Conservation (phyloP, 2,797 vertebrate genomes). For the Pseudochirops corinnae region DNA sequence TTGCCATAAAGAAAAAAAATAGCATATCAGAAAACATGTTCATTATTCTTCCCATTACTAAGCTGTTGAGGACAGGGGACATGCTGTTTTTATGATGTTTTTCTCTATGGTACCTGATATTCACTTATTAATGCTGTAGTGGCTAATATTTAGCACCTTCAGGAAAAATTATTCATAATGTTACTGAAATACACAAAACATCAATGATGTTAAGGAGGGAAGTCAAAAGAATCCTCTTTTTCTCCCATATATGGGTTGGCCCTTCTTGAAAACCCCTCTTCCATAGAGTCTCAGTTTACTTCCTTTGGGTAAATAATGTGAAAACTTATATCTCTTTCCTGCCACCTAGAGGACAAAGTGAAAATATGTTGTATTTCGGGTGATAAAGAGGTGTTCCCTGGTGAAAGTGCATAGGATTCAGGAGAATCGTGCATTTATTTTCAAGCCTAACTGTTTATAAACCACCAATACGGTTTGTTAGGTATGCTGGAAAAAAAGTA, state of each 20-base stretch:
- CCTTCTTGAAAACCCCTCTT: not conserved
- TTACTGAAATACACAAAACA: not conserved
- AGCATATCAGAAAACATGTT: not conserved
- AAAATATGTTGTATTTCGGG: not conserved
- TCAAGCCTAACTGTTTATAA: not conserved
- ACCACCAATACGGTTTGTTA: not conserved
- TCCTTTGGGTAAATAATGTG: not conserved
- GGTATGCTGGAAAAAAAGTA: not conserved
- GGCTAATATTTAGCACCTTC: not conserved
- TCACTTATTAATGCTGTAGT: not conserved
- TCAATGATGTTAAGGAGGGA: not conserved
- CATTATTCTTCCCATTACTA: not conserved
- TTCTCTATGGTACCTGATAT: not conserved
- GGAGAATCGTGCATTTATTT: not conserved
- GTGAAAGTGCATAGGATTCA: not conserved
- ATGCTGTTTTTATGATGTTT: not conserved
- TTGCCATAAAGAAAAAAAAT: not conserved
- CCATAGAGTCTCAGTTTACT: slow-evolving; percentile 4
- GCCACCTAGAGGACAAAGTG: not conserved
- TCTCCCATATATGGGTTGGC: not conserved
- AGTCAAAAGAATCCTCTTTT: not conserved
- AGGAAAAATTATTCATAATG: not conserved
- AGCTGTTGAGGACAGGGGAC: not conserved
- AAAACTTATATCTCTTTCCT: not conserved
- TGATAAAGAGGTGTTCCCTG: not conserved